Evolutionary conservation across 2,888 invertebrate genomes (phyloP).

Genomic region (Drosophila kambysellisi): DNA sequence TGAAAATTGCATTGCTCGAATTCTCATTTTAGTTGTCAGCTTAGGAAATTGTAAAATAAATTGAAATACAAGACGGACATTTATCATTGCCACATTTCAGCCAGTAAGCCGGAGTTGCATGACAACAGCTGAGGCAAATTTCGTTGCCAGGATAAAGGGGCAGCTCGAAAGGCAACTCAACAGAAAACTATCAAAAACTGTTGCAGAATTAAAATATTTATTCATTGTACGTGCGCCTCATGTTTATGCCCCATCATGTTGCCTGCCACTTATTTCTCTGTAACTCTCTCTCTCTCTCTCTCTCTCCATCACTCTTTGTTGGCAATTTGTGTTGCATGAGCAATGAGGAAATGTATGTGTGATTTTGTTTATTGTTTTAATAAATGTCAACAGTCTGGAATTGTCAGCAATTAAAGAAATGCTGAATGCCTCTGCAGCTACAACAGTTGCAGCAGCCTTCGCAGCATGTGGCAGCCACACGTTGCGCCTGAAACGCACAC

Average conservation of each 20-base stretch:
- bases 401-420: constrained; percentile 65
- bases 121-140: constrained; percentile 40
- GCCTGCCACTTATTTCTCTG: background rate
- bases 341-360: constrained; percentile 24
- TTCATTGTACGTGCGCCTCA: constrained; percentile 64
- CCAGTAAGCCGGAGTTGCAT: constrained; percentile 13
- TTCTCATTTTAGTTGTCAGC: constrained; percentile 35
- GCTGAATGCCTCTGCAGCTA: constrained; percentile 13
- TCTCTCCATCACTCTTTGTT: background rate
- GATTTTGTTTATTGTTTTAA: constrained; percentile 77
- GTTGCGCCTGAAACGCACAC: constrained; percentile 53
- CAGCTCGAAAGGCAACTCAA: constrained; percentile 8
- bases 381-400: constrained; percentile 74
- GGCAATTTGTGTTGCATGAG: constrained; percentile 27
- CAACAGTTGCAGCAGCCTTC: constrained; percentile 31
- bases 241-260: constrained; percentile 55
- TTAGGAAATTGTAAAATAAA: constrained; percentile 73
- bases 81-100: constrained; percentile 56
- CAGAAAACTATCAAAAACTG: constrained; percentile 76
- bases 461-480: constrained; percentile 29
- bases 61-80: constrained; percentile 64
- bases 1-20: constrained; percentile 32
- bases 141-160: background rate
- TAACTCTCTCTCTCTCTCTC: no score
- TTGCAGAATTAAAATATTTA: constrained; percentile 74